Evolutionary conservation across 2,797 vertebrate species (phyloP).

Genomic region (Pseudocheirus occidentalis): DNA sequence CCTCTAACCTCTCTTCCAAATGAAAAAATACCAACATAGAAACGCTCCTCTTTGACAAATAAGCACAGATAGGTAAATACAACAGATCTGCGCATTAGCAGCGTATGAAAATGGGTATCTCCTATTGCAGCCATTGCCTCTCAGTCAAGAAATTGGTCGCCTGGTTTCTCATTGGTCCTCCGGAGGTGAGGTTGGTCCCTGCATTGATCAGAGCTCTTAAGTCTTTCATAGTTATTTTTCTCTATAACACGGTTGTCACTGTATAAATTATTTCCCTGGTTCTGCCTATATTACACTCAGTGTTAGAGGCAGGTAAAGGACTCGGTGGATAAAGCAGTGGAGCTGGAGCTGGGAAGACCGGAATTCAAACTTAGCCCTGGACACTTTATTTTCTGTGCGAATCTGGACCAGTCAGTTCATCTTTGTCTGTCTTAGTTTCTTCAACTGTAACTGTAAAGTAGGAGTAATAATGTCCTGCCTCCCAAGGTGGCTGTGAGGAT

Average conservation of each 20-base stretch:
- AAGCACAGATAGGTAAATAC: background rate
- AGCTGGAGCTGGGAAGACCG: background rate
- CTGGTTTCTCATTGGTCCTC: background rate
- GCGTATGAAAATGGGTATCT: background rate
- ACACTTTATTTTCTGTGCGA: background rate
- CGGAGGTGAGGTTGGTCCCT: background rate
- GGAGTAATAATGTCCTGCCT: background rate
- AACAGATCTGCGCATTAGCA: background rate
- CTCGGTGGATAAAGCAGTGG: background rate
- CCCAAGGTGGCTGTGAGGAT: background rate
- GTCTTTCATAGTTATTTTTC: background rate
- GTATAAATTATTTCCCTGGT: background rate
- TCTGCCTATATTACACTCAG: background rate
- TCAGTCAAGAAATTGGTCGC: background rate
- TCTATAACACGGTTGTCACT: background rate
- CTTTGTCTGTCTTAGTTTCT: background rate
- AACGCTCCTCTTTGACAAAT: background rate
- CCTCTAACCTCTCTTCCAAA: background rate
- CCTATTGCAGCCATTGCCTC: background rate
- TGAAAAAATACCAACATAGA: background rate
- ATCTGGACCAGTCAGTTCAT: background rate
- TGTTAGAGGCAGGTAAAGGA: background rate
- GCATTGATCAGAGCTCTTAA: background rate
- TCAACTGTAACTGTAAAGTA: background rate
- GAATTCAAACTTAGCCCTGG: background rate